Base-by-base conservation (phyloP, 2,113 vertebrate genomes). In the Chamaea fasciata region DNA sequence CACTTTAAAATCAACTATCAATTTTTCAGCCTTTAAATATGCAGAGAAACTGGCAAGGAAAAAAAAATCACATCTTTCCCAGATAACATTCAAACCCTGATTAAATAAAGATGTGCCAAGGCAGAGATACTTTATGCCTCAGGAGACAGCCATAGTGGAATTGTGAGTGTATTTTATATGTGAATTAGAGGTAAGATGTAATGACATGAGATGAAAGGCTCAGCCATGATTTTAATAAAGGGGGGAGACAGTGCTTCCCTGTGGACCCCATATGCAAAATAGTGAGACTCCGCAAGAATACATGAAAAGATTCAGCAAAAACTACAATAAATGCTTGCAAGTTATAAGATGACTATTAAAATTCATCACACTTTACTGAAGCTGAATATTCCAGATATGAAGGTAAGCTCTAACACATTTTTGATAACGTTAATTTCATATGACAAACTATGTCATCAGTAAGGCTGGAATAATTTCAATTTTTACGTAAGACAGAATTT, bases 131-230 rank as follows among this genome's bases (percentile, higher is more conserved):
- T 83, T 52, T 12, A 33, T 37, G 83, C 63, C 92, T 95, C 89
- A 74, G 74, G 93, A 97, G 87, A 96, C 81, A 95, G 75, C 4
- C 46, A 50, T 37, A 47, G 53, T 44, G 49, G 64, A 88, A 91
- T 84, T 82, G 86, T 31, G 46, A 83, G 73, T 85, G 64, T 96
- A 74, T 96, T 95, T 97, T 84, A 70, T 83, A 89, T 83, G 90
- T 82, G 94, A 96, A 95, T 94, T 95, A 95, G 64, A 96, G 78
- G 62, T 70, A 83, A 95, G 89, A 71, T 90, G 95, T 95, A 94
- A 92, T 91, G 94, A 94, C 86, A 96, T 39, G 92, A 74, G 90
- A 96, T 70, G 68, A 95, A 89, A 50, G 41, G 56, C 76, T 94
- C 86, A 92, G 80, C 39, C 62, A 0, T 47, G 76, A 70, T 94